A percentile compares a stretch with the other conserved stretches of the same genome.
These are phyloP conservation scores for Temnothorax longispinosus DNA, from an alignment of 1,140 invertebrate species.

Conservation along the genomic window DNA sequence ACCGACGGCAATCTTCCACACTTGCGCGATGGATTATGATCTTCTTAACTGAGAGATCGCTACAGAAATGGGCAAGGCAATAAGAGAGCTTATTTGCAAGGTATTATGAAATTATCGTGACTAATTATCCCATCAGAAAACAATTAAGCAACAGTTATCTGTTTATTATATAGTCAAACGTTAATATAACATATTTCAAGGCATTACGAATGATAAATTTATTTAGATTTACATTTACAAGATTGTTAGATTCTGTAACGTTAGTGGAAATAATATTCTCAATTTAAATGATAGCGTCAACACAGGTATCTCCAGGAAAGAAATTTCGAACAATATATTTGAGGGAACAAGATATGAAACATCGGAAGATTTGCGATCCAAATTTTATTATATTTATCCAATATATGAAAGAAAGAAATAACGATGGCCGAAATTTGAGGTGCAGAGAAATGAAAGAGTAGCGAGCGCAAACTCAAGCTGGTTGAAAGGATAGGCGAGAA, in stretches of 20 bases:
- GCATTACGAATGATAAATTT: not conserved
- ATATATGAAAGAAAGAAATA: not conserved
- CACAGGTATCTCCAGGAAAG: not conserved
- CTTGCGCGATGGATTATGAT: slow-evolving; percentile 57
- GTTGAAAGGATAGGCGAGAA: not conserved
- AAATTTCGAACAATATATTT: not conserved
- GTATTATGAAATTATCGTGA: slow-evolving; percentile 43
- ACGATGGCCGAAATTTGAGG: not conserved
- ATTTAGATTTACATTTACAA: not conserved
- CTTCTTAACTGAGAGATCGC: slow-evolving; percentile 43
- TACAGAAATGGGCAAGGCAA: slow-evolving; percentile 5
- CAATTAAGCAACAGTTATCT: slow-evolving; percentile 1
- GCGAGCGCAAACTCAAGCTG: not conserved
- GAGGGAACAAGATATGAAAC: not conserved
- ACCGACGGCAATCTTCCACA: slow-evolving; percentile 45
- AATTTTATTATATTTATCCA: slow-evolving; percentile 4
- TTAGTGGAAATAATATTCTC: not conserved
- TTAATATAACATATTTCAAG: not conserved
- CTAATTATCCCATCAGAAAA: not conserved
- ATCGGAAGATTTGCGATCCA: not conserved
- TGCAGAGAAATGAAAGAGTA: not conserved
- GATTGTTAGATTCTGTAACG: not conserved
- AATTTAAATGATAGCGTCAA: not conserved
- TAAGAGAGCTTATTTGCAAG: slow-evolving; percentile 10
- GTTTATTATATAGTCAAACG: not conserved